Evolutionary conservation across 2,113 vertebrate species (phyloP), one percentile per base, ranked within the genome.

Genomic region (Mobula hypostoma): DNA sequence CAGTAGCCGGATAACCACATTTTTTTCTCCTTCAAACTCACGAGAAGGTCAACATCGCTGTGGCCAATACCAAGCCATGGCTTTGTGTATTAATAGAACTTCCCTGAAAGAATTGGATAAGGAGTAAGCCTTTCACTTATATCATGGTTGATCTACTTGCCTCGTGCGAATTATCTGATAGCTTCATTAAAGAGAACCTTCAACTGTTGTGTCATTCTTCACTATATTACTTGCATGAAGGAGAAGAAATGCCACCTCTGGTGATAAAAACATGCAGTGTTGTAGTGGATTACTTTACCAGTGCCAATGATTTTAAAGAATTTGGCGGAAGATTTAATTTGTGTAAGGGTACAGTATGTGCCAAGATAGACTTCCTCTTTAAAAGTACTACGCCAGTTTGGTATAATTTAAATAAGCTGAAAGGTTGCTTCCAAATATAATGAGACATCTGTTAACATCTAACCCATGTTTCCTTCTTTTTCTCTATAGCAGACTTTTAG

Each of bases 311-410:
- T 66, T 32, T 88, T 66, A 17, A 15, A 32, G 85, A 88, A 88
- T 17, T 88, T 88, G 61, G 85, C 61, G 17, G 12, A 88, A 87
- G 61, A 88, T 88, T 88, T n/a, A 88, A 63, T 66, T n/a, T 88
- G 85, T 66, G 8, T 29, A 32, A 32, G 63, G 14, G 12, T 36
- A 36, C 36, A 36, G 36, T 66, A 66, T 32, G 17, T 66, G 63
- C 5, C 61, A 88, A 88, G 85, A 66, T 63, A 88, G 58, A 32
- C 58, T 88, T 61, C 85, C 82, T 83, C 21, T 83, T 83, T 83
- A 83, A 58, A 83, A 0, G 82, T 40, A 21, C 21, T 19, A 48
- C 21, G 48, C 82, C 48, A 83, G 56, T 83, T 40, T 83, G 40
- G 27, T 56, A 24, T 58, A 21, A 24, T 83, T 58, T 56, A 48